Conservation (phyloP, 64 coral and sea anemone species). For the Catalaphyllia jardinei region DNA sequence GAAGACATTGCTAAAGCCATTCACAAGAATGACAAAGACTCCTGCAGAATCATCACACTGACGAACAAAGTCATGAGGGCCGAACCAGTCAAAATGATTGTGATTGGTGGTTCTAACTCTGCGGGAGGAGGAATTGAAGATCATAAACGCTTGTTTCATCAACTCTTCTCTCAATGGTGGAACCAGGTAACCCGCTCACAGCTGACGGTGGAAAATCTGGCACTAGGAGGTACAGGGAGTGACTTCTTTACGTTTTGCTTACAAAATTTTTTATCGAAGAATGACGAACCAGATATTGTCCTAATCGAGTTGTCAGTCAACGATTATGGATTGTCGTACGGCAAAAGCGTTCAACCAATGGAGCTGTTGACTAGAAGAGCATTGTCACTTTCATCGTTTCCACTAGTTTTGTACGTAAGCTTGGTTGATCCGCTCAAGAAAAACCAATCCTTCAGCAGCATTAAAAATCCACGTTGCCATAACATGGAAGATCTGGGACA, state of each 20-base stretch:
- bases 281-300: conserved; percentile 22
- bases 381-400: not conserved
- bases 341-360: conserved; percentile 22
- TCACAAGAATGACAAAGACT: not conserved
- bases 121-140: conserved; percentile 72
- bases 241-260: conserved; percentile 89
- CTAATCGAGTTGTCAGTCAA: conserved; percentile 50
- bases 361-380: conserved; percentile 37
- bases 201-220: conserved; percentile 39
- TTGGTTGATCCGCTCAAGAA: conserved; percentile 31
- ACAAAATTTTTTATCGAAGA: not conserved
- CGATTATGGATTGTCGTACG: conserved; percentile 25
- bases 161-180: conserved; percentile 68
- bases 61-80: conserved; percentile 41
- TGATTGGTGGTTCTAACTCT: conserved; percentile 88
- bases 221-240: conserved; percentile 88
- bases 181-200: conserved; percentile 42
- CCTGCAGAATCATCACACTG: not conserved
- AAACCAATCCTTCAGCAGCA: not conserved
- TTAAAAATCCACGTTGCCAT: not conserved
- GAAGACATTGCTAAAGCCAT: not conserved
- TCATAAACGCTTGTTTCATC: conserved; percentile 44
- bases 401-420: conserved; percentile 33
- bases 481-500: conserved; percentile 31
- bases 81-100: conserved; percentile 65